Percentiles rank a stretch among this genome's conserved stretches.
These are phyloP conservation scores for Ascaphus truei DNA, from an alignment of 2,113 vertebrate species.

Conservation along the genomic window DNA sequence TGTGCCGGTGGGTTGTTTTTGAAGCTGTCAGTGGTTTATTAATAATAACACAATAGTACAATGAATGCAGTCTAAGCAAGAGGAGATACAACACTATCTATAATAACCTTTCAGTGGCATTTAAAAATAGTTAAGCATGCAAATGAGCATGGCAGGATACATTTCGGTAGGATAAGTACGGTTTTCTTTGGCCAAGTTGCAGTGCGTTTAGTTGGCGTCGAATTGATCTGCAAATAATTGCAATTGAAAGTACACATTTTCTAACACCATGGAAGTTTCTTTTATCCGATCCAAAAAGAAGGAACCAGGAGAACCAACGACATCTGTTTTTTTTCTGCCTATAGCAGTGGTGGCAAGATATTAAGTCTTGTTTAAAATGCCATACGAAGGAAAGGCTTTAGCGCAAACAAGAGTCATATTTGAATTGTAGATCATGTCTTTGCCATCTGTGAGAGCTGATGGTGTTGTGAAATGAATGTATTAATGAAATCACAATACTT, in stretches of 20 bases:
- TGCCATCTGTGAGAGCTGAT: slow-evolving; percentile 80
- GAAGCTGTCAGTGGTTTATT: too few species aligned
- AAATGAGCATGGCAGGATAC: background rate
- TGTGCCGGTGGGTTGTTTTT: too few species aligned
- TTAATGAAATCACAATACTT: slow-evolving; percentile 87
- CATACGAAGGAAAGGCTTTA: slow-evolving; percentile 81
- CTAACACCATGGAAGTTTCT: background rate
- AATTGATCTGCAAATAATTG: background rate
- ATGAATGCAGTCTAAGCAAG: too few species aligned
- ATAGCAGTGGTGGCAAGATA: slow-evolving; percentile 78
- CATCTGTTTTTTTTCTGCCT: slow-evolving; percentile 86
- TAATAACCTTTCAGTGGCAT: too few species aligned
- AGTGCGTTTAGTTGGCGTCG: too few species aligned
- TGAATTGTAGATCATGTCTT: slow-evolving; percentile 83
- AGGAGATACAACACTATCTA: too few species aligned
- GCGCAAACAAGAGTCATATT: slow-evolving; percentile 83
- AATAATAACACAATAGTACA: too few species aligned
- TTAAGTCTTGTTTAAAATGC: slow-evolving; percentile 84
- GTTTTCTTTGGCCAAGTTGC: too few species aligned
- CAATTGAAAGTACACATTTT: background rate
- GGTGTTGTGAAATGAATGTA: slow-evolving; percentile 83
- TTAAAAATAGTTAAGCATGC: background rate
- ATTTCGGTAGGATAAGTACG: too few species aligned
- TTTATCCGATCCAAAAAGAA: slow-evolving; percentile 60
- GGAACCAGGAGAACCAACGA: slow-evolving; percentile 61